Evolutionary conservation across 2,888 invertebrate genomes (phyloP).

Genomic region (Nematopogon swammerdamellus): DNA sequence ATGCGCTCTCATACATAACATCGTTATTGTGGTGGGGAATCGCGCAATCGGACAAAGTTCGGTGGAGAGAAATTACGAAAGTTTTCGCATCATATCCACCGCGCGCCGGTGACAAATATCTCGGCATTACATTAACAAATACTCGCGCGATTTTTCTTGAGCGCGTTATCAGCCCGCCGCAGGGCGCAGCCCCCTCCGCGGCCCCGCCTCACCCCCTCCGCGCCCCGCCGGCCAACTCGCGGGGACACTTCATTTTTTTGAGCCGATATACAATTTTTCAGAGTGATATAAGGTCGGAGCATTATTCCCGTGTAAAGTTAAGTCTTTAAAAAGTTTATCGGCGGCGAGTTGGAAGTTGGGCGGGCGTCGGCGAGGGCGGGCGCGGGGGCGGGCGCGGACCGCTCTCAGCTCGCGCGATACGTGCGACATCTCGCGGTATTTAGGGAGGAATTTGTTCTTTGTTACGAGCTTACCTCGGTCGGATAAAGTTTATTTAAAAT

Average conservation of each 20-base stretch:
- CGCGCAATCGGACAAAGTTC: slow-evolving; percentile 13
- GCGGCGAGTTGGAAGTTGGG: slow-evolving; percentile 29
- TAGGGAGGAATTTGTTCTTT: too few species aligned
- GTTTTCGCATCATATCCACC: slow-evolving; percentile 17
- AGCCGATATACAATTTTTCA: slow-evolving; percentile 52
- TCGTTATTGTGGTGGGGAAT: not conserved
- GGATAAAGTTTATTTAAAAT: too few species aligned
- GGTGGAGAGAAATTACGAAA: slow-evolving; percentile 45
- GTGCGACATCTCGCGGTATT: too few species aligned
- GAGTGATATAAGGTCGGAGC: slow-evolving; percentile 22
- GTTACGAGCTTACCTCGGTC: too few species aligned
- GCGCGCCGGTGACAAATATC: slow-evolving; percentile 35
- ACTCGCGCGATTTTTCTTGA: slow-evolving; percentile 37
- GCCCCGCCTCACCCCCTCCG: too few species aligned
- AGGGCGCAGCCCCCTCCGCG: slow-evolving; percentile 23
- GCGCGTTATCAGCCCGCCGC: slow-evolving; percentile 38
- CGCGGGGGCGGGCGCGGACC: slow-evolving; percentile 39
- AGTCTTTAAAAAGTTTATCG: slow-evolving; percentile 56
- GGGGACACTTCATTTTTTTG: too few species aligned
- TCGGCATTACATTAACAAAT: slow-evolving; percentile 42
- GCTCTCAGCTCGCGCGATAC: slow-evolving; percentile 34
- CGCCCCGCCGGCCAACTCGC: too few species aligned
- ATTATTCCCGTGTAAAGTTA: slow-evolving; percentile 37
- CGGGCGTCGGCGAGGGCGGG: slow-evolving; percentile 29
- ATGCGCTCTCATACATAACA: not conserved